Conservation (phyloP, 2,888 invertebrate species). For the Synergus laeviventris region DNA sequence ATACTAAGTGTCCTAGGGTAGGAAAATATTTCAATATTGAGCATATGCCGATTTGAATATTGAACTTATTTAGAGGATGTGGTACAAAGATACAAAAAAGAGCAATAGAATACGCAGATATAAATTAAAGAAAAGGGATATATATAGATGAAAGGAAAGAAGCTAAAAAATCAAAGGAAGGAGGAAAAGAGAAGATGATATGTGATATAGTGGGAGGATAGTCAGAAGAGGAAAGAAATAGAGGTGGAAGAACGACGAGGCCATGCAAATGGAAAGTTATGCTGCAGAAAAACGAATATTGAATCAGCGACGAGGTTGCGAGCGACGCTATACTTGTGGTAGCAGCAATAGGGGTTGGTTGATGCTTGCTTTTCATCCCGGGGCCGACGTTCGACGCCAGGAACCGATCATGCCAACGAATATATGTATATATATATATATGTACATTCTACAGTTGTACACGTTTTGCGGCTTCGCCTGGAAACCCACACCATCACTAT, state of each 20-base stretch:
- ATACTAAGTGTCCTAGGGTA: conserved; percentile 54
- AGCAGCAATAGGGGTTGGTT: conserved; percentile 55
- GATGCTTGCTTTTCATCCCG: conserved; percentile 69
- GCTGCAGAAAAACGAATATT: conserved; percentile 74
- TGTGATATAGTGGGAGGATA: conserved; percentile 6
- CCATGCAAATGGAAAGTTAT: conserved; percentile 74
- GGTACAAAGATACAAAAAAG: conserved; percentile 19
- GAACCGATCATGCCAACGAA: conserved; percentile 53
- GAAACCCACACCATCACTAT: conserved; percentile 24
- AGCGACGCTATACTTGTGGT: conserved; percentile 52
- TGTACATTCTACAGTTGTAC: conserved; percentile 37
- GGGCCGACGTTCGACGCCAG: conserved; percentile 57
- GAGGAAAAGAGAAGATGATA: conserved; percentile 46
- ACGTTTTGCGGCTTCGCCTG: conserved; percentile 57
- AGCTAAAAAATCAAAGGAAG: conserved; percentile 46
- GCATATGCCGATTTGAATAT: neutral
- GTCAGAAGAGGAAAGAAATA: conserved; percentile 51
- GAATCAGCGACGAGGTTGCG: conserved; percentile 69
- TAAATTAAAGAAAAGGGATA: conserved; percentile 48
- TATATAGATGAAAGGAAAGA: conserved; percentile 44
- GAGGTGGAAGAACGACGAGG: conserved; percentile 54
- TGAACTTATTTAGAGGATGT: neutral
- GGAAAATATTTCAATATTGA: conserved; percentile 65
- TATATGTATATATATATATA: conserved; percentile 42
- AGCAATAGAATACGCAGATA: conserved; percentile 45